A percentile compares a stretch with the other conserved stretches of the same genome.
phyloP scores from a whole-genome alignment of 2,113 vertebrate species.

The Rissa tridactyla region DNA sequence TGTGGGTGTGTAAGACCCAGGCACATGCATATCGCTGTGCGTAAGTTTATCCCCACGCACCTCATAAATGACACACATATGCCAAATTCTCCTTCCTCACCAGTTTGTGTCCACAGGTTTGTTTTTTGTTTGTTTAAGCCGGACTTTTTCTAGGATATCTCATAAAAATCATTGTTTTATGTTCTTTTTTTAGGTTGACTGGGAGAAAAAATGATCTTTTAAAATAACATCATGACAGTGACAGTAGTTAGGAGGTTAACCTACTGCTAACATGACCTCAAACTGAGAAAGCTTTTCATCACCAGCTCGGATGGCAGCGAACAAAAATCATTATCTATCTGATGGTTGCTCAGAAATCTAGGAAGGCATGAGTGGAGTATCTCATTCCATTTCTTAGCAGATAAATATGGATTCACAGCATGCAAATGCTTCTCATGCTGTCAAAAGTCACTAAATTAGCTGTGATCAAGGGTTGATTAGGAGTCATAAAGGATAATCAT shows the following conservation, averaged over 20 bases:
- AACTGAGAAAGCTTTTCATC: not conserved
- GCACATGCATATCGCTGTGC: not conserved
- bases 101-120: not conserved
- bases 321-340: not conserved
- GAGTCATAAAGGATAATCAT: not conserved
- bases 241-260: not conserved
- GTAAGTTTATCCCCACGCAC: not conserved
- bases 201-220: not conserved
- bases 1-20: not conserved
- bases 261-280: not conserved
- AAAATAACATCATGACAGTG: not conserved
- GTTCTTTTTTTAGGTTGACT: not conserved
- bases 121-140: not conserved
- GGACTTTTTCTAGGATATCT: not conserved
- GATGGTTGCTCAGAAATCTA: not conserved
- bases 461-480: not conserved
- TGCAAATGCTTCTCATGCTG: not conserved
- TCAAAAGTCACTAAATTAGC: not conserved
- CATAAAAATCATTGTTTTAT: not conserved
- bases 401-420: conserved; percentile 17
- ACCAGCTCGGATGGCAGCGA: not conserved
- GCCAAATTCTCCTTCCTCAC: not conserved
- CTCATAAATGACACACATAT: not conserved
- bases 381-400: not conserved
- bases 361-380: not conserved